Conservation (phyloP, 2,888 invertebrate genomes). For the Dorcus hopei region DNA sequence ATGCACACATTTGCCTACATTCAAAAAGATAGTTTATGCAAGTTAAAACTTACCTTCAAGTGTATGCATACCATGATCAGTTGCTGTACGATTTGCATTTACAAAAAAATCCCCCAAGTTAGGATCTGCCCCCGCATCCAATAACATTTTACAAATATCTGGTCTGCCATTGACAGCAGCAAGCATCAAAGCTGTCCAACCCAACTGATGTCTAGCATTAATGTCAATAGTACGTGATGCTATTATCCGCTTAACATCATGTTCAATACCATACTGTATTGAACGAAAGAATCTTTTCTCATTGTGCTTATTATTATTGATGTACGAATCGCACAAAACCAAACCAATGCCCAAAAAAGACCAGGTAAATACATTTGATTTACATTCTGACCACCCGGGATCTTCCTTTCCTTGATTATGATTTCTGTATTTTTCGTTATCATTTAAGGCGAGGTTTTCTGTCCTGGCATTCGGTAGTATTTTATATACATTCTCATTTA, state of each 20-base stretch:
- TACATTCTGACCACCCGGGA: too few species aligned
- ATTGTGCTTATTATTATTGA: slow-evolving; percentile 29
- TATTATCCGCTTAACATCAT: slow-evolving; percentile 50
- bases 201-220: slow-evolving; percentile 71
- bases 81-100: slow-evolving; percentile 64
- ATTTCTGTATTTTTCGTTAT: too few species aligned
- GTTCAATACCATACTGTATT: slow-evolving; percentile 52
- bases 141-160: slow-evolving; percentile 58
- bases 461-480: too few species aligned
- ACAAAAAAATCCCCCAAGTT: slow-evolving; percentile 74
- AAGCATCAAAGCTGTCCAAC: slow-evolving; percentile 85
- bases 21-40: background rate
- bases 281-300: slow-evolving; percentile 54
- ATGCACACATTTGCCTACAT: too few species aligned
- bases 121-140: slow-evolving; percentile 75
- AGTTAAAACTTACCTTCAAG: slow-evolving; percentile 58
- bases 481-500: too few species aligned
- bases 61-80: slow-evolving; percentile 66
- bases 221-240: slow-evolving; percentile 55
- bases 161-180: slow-evolving; percentile 76
- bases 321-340: slow-evolving; percentile 35
- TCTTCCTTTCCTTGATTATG: too few species aligned
- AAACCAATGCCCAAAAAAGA: slow-evolving; percentile 19
- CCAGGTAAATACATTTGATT: background rate
- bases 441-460: too few species aligned